Evolutionary conservation across 2,797 vertebrate species (phyloP).

Genomic region (Acanthopagrus latus): DNA sequence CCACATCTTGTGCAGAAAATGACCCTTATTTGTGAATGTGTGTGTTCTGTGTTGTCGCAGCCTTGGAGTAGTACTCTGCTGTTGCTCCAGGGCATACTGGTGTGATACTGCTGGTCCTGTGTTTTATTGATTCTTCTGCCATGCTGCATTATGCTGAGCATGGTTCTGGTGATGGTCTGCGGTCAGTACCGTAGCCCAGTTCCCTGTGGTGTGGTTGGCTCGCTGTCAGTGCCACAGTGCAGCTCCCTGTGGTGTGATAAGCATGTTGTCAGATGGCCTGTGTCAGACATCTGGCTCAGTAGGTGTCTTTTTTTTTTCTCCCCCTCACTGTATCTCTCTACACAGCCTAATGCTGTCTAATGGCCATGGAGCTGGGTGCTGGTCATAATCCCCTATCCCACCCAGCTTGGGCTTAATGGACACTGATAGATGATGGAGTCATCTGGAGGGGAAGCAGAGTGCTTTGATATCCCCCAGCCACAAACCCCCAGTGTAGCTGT

Average conservation of each 20-base stretch:
- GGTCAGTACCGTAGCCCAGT: slow-evolving; percentile 81
- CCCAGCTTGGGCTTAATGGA: slow-evolving; percentile 79
- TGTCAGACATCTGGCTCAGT: slow-evolving; percentile 62
- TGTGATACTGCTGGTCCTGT: slow-evolving; percentile 38
- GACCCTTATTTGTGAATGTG: background rate
- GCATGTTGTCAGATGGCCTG: slow-evolving; percentile 58
- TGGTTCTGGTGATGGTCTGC: slow-evolving; percentile 81
- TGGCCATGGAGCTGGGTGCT: slow-evolving; percentile 64
- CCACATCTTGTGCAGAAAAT: background rate
- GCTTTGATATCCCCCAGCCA: slow-evolving; percentile 68
- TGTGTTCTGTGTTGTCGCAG: slow-evolving; percentile 25
- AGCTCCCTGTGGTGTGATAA: slow-evolving; percentile 78
- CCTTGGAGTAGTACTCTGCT: background rate
- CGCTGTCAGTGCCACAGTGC: slow-evolving; percentile 68
- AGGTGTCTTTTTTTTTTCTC: slow-evolving; percentile 18
- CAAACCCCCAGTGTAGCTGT: slow-evolving; percentile 74
- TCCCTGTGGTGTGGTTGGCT: slow-evolving; percentile 76
- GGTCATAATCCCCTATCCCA: slow-evolving; percentile 73
- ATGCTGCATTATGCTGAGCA: slow-evolving; percentile 80
- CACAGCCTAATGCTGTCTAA: slow-evolving; percentile 73
- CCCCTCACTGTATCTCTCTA: slow-evolving; percentile 54
- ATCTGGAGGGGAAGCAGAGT: slow-evolving; percentile 77
- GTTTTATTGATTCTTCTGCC: slow-evolving; percentile 84
- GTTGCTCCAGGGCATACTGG: slow-evolving; percentile 25
- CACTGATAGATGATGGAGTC: slow-evolving; percentile 81